phyloP scores from a whole-genome alignment of 2,113 vertebrate species.

The Passer domesticus region DNA sequence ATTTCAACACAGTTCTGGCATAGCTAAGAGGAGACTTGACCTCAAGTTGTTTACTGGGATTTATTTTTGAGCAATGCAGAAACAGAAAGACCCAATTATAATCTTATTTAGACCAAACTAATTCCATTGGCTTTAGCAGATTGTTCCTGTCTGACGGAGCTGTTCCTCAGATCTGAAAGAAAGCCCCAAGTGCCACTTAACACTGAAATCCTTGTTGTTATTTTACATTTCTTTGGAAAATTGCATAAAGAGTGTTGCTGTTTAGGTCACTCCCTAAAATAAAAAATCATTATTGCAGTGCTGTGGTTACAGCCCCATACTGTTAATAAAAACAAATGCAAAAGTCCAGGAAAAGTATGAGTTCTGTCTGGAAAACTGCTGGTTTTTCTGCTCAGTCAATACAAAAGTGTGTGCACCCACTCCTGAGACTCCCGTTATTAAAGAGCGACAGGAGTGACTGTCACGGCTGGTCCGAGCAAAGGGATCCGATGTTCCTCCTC shows the following conservation, averaged over 20 bases:
- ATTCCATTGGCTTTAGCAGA: conserved; percentile 18
- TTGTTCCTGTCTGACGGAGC: conserved; percentile 6
- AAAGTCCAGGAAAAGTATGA: background rate
- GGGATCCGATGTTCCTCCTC: background rate
- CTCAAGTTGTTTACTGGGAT: background rate
- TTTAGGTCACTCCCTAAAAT: background rate
- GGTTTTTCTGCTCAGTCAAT: background rate
- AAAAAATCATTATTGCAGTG: background rate
- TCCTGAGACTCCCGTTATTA: background rate
- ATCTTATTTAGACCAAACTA: conserved; percentile 38
- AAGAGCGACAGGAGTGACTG: background rate
- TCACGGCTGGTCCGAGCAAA: background rate
- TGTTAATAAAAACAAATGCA: background rate
- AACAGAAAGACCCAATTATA: conserved; percentile 28
- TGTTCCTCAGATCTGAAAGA: background rate
- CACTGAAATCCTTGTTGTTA: background rate
- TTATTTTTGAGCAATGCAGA: background rate
- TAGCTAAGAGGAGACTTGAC: background rate
- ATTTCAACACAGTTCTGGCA: background rate
- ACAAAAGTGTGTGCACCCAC: background rate
- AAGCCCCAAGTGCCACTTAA: background rate
- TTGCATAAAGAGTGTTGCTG: background rate
- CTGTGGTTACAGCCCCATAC: background rate
- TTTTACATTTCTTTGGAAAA: conserved; percentile 14
- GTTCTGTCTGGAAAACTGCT: background rate